Evolutionary conservation across 2,113 vertebrate species (phyloP).

Genomic region (Gadus macrocephalus): DNA sequence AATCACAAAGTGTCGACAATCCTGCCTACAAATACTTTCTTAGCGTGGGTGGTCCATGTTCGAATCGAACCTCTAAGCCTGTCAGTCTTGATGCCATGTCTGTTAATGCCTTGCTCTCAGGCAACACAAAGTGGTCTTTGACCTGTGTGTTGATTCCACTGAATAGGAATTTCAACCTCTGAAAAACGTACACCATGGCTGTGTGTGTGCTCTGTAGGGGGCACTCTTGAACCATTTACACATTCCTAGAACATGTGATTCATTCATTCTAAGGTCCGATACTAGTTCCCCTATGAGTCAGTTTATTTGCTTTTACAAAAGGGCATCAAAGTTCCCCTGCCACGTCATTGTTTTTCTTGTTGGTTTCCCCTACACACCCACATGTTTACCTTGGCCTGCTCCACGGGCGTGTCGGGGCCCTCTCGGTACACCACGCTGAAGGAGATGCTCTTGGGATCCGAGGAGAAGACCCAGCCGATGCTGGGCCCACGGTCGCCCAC

Average conservation of each 20-base stretch:
- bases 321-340: not conserved
- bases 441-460: slow-evolving; percentile 91
- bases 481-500: slow-evolving; percentile 76
- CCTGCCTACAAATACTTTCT: no score
- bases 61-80: no score
- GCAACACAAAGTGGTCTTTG: no score
- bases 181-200: no score
- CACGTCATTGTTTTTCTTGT: not conserved
- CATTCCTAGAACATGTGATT: slow-evolving; percentile 1
- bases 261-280: not conserved
- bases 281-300: not conserved
- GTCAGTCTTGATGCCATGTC: no score
- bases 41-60: no score
- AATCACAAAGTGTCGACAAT: no score
- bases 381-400: slow-evolving; percentile 81
- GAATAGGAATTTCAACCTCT: no score
- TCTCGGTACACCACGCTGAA: slow-evolving; percentile 88
- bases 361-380: not conserved
- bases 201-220: not conserved
- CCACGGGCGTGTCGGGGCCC: slow-evolving; percentile 68
- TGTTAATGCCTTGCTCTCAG: no score
- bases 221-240: not conserved
- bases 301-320: not conserved
- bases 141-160: no score
- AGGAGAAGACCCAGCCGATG: slow-evolving; percentile 93